These are phyloP conservation scores for Stenodema calcarata DNA, from an alignment of 2,888 invertebrate species.

Conservation along the genomic window DNA sequence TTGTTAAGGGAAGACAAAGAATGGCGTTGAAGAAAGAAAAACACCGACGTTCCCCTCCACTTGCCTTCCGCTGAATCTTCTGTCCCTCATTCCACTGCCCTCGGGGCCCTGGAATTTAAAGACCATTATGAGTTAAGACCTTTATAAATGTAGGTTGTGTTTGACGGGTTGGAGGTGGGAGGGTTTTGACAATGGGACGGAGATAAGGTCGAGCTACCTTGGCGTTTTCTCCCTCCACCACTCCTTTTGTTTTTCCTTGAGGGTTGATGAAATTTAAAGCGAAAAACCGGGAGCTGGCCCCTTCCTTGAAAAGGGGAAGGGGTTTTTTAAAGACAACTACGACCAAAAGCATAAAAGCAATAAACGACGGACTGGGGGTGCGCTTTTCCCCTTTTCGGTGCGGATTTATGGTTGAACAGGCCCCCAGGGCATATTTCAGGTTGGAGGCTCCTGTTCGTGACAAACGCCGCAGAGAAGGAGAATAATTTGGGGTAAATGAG, in stretches of 20 bases:
- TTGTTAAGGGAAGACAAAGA: constrained; percentile 47
- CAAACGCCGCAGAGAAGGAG: constrained; percentile 46
- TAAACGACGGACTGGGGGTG: constrained; percentile 57
- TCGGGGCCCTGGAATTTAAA: constrained; percentile 40
- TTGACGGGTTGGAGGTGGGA: constrained; percentile 39
- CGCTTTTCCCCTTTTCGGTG: constrained; percentile 49
- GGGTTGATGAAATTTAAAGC: constrained; percentile 49
- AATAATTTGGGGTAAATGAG: constrained; percentile 42
- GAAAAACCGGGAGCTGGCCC: background rate
- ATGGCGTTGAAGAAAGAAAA: constrained; percentile 42
- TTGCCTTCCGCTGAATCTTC: background rate
- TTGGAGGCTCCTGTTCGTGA: constrained; percentile 52
- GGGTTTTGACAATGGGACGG: constrained; percentile 34
- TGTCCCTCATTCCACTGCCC: background rate
- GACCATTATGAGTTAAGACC: constrained; percentile 50
- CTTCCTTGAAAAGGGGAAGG: background rate
- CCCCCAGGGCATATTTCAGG: constrained; percentile 57
- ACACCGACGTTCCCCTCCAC: constrained; percentile 4
- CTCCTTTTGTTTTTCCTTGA: constrained; percentile 41
- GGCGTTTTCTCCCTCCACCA: background rate
- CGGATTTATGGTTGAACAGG: constrained; percentile 57
- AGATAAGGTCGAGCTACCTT: constrained; percentile 43
- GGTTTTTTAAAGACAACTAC: constrained; percentile 20
- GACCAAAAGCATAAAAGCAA: constrained; percentile 56
- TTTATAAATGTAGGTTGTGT: constrained; percentile 48